Base-by-base conservation (phyloP, 2,113 vertebrate genomes). In the Damaliscus lunatus region DNA sequence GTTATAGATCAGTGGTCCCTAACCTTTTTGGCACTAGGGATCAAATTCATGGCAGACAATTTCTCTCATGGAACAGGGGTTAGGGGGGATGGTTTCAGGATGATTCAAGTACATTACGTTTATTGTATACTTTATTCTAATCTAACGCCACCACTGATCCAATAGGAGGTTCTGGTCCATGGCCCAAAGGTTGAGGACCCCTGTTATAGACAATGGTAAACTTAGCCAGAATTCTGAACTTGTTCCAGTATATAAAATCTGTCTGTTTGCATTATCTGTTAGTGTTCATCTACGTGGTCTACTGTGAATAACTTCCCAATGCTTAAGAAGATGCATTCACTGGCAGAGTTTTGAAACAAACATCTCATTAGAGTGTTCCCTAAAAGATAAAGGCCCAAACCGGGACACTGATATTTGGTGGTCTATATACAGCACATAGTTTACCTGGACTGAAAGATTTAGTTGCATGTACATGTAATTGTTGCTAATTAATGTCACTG, bases 181-280 rank as follows among this genome's bases (percentile, higher is more conserved):
- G 6, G 36, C 71, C 40, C 36, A 77, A 25, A 27, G 71, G 36
- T 77, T 77, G 36, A 77, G 36, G 40, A 77, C 40, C 23, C 71
- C 40, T 85, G 46, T 52, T 71, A 8, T 27, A 4, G n/a, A 88
- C 53, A 96, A n/a, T 57, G 48, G 48, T 67, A 67, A 55, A 3
- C 27, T 60, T 90, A 90, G 14, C 50, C 86, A 97, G 50, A 94
- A 96, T 97, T 91, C 53, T 88, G 15, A 88, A 50, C 64, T 64
- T 94, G n/a, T 94, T 91, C 7, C 77, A 94, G 46, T n/a, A 53
- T 27, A 85, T 91, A 60, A 92, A 90, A 82, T 74, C 19, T 9
- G 62, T 84, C 27, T 55, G n/a, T 84, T 88, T 93, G 31, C 29
- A 48, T 59, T 67, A 59, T 67, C 48, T 88, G 62, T 36, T 91